Conservation (phyloP, 2,113 vertebrate species). For the Mandrillus leucophaeus region DNA sequence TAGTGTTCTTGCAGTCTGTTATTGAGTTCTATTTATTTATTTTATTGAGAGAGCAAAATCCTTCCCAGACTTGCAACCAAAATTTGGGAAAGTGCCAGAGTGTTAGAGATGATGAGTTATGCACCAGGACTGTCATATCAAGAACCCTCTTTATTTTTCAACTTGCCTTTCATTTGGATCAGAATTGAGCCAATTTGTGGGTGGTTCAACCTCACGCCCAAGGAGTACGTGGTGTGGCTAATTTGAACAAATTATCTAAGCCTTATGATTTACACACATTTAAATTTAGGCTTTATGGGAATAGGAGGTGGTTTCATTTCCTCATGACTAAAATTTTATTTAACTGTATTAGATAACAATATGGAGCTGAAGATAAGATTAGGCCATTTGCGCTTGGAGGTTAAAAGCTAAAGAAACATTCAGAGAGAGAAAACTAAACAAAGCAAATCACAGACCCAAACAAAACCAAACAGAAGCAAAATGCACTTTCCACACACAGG, state of each 20-base stretch:
- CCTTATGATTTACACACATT: not conserved
- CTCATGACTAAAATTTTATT: conserved; percentile 42
- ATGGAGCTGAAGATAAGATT: conserved; percentile 46
- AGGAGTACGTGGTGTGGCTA: not conserved
- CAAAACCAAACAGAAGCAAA: not conserved
- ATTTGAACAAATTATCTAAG: conserved; percentile 17
- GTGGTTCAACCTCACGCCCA: not conserved
- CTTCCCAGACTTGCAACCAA: not conserved
- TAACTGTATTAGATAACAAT: conserved; percentile 24
- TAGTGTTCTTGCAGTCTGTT: not conserved
- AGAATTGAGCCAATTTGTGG: not conserved
- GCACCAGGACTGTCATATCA: not conserved
- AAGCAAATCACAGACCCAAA: not conserved
- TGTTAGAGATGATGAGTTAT: not conserved
- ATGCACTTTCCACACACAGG: not conserved
- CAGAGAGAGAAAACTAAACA: not conserved
- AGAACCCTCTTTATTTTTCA: not conserved
- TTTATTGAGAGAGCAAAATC: not conserved
- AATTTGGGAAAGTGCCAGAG: not conserved
- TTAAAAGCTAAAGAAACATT: conserved; percentile 18
- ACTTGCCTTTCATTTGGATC: not conserved
- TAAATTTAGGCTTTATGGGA: conserved; percentile 54
- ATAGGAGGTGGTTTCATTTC: conserved; percentile 49
- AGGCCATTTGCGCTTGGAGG: not conserved
- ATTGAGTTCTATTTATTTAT: not conserved